These are phyloP conservation scores for Ptilonorhynchus violaceus DNA, from an alignment of 2,113 vertebrate species.

Conservation along the genomic window DNA sequence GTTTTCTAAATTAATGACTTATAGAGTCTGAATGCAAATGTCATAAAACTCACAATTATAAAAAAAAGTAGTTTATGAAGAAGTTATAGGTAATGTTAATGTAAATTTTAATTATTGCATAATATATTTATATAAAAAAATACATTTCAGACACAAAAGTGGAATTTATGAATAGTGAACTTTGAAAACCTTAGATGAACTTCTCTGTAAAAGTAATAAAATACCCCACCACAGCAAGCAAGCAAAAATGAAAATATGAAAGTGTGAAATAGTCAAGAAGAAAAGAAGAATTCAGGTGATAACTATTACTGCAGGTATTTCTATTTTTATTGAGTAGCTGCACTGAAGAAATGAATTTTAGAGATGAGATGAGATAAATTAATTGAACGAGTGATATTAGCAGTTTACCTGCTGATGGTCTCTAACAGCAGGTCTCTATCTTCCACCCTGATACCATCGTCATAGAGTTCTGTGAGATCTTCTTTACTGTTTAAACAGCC, in stretches of 20 bases:
- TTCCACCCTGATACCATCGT: slow-evolving; percentile 18
- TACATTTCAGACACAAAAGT: neutral
- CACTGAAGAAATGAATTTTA: neutral
- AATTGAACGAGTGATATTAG: neutral
- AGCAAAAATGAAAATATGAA: neutral
- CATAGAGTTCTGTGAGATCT: slow-evolving; percentile 7
- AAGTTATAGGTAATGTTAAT: neutral
- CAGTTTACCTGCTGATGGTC: slow-evolving; percentile 57
- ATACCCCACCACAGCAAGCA: accelerated
- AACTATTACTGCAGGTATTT: neutral
- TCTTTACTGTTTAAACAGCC: slow-evolving; percentile 42
- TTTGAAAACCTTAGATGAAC: neutral
- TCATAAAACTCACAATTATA: neutral
- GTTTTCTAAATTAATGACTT: neutral
- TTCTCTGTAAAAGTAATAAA: neutral
- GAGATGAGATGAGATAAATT: neutral
- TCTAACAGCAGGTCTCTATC: neutral
- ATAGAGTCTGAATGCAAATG: neutral
- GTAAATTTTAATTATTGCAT: neutral
- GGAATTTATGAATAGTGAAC: neutral
- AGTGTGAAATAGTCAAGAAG: neutral
- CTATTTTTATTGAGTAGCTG: neutral
- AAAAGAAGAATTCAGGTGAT: neutral
- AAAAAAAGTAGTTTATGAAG: neutral
- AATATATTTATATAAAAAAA: neutral